phyloP scores from a whole-genome alignment of 2,113 vertebrate genomes.

The Acrocephalus kingi region DNA sequence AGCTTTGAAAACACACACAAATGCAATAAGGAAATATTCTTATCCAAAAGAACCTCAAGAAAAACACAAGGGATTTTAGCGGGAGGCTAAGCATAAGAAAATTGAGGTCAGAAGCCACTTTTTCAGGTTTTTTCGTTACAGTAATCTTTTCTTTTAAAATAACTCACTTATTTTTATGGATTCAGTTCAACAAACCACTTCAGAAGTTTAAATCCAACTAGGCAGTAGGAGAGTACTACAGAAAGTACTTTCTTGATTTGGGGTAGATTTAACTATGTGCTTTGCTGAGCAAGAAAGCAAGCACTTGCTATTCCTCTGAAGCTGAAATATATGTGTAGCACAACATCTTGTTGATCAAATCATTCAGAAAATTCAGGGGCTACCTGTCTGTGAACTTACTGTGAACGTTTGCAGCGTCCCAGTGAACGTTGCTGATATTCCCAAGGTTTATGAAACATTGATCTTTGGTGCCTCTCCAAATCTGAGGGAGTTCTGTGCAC shows the following conservation, averaged over 20 bases:
- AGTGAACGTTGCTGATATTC: background rate
- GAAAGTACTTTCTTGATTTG: background rate
- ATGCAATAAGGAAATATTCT: slow-evolving; percentile 26
- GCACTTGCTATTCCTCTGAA: background rate
- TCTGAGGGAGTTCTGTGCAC: background rate
- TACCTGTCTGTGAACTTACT: background rate
- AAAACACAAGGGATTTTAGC: slow-evolving; percentile 28
- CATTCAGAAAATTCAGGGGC: background rate
- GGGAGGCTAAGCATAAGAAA: slow-evolving; percentile 22
- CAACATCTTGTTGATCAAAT: background rate
- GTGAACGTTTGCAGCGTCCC: background rate
- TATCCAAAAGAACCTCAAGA: slow-evolving; percentile 44
- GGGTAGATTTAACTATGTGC: background rate
- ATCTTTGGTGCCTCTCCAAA: background rate
- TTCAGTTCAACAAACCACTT: slow-evolving; percentile 22
- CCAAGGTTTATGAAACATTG: background rate
- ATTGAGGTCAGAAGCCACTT: slow-evolving; percentile 3
- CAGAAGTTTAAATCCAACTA: background rate
- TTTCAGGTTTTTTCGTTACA: background rate
- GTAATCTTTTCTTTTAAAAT: slow-evolving; percentile 15
- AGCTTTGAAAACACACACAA: slow-evolving; percentile 24
- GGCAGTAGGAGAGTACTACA: background rate
- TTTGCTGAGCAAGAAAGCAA: background rate
- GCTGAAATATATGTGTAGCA: background rate
- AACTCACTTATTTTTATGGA: slow-evolving; percentile 34